A percentile compares a stretch with the other conserved stretches of the same genome.
phyloP scores from a whole-genome alignment of 2,888 invertebrate species.

The Melitaea athalia region DNA sequence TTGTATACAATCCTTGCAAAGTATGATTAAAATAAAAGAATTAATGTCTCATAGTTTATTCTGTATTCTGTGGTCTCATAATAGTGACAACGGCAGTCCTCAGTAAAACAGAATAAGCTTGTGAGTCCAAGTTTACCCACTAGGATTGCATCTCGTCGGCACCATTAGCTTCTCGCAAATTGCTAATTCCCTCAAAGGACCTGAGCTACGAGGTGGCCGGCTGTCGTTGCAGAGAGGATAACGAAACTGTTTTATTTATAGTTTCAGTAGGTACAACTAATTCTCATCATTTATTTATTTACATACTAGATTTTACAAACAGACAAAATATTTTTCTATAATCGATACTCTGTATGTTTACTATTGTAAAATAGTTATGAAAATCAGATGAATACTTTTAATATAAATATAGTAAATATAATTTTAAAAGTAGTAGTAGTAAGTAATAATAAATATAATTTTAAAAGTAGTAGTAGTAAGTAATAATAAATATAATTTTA shows the following conservation, averaged over 20 bases:
- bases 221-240: slow-evolving; percentile 13
- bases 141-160: slow-evolving; percentile 28
- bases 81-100: slow-evolving; percentile 11
- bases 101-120: slow-evolving; percentile 29
- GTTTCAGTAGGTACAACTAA: not conserved
- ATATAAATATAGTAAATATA: too few species aligned
- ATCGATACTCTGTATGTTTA: too few species aligned
- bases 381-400: too few species aligned
- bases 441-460: too few species aligned
- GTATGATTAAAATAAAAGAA: too few species aligned
- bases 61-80: too few species aligned
- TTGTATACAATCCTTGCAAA: not conserved
- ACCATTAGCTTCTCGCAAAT: slow-evolving; percentile 41
- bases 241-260: not conserved
- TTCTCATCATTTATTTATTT: not conserved
- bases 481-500: too few species aligned
- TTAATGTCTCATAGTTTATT: too few species aligned
- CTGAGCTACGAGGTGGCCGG: slow-evolving; percentile 13
- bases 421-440: too few species aligned
- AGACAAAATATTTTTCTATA: too few species aligned
- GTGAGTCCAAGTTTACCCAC: slow-evolving; percentile 27
- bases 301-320: not conserved
- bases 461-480: too few species aligned
- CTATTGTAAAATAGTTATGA: too few species aligned
- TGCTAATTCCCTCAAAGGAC: slow-evolving; percentile 42